Percentiles rank a stretch among this genome's conserved stretches.
Conservation (phyloP, 2,888 invertebrate species). For the Hipparchia semele region DNA sequence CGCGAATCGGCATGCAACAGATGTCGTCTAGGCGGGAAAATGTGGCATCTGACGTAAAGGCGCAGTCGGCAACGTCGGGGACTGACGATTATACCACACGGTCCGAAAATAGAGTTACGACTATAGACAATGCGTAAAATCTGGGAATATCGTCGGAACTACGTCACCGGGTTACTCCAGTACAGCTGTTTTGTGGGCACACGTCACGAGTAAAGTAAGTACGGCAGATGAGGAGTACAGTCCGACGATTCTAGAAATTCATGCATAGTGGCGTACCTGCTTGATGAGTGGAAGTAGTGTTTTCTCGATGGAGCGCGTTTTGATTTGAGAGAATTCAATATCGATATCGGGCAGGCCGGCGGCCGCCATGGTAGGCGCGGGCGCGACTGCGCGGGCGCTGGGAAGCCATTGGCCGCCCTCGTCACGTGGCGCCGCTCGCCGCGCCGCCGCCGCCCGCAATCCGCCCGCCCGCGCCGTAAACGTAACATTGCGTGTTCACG, state of each 20-base stretch:
- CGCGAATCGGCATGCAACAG: slow-evolving; percentile 72
- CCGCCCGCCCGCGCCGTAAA: slow-evolving; percentile 41
- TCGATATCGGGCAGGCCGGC: slow-evolving; percentile 83
- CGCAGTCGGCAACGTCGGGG: slow-evolving; percentile 51
- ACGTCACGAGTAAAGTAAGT: slow-evolving; percentile 38
- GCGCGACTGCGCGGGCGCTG: slow-evolving; percentile 74
- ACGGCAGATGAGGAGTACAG: slow-evolving; percentile 28
- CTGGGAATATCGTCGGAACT: slow-evolving; percentile 58
- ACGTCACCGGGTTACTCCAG: slow-evolving; percentile 62
- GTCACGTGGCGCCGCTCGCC: slow-evolving; percentile 48
- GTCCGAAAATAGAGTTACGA: slow-evolving; percentile 69
- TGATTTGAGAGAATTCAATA: slow-evolving; percentile 89
- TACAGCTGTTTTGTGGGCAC: slow-evolving; percentile 37
- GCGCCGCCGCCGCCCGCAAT: slow-evolving; percentile 37
- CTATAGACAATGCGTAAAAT: slow-evolving; percentile 69
- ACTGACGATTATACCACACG: slow-evolving; percentile 53
- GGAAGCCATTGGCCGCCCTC: slow-evolving; percentile 56
- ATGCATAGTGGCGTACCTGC: slow-evolving; percentile 87
- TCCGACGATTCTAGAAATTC: slow-evolving; percentile 43
- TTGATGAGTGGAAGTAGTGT: slow-evolving; percentile 96
- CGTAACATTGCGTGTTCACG: slow-evolving; percentile 57
- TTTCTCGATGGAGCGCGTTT: slow-evolving; percentile 97
- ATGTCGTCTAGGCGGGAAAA: slow-evolving; percentile 75
- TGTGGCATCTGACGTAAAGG: slow-evolving; percentile 58
- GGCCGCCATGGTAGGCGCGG: slow-evolving; percentile 84